phyloP scores from a whole-genome alignment of 2,113 vertebrate species.

The Hydrolagus affinis region DNA sequence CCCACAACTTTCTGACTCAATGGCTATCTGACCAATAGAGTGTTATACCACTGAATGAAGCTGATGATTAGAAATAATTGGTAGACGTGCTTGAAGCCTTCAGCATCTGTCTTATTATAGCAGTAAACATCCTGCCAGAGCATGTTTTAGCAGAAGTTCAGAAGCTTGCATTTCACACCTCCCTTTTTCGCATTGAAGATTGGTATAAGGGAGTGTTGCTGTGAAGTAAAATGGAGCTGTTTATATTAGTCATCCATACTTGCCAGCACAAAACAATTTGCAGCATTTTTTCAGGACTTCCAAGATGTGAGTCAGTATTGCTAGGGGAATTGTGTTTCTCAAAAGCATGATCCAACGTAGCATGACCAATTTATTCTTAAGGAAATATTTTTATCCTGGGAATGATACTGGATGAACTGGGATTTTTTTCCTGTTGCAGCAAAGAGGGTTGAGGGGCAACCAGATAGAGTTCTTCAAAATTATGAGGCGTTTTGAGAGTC shows the following conservation, averaged over 20 bases:
- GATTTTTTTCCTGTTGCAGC: no score
- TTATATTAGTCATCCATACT: conserved; percentile 22
- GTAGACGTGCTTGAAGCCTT: not conserved
- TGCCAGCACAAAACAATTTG: not conserved
- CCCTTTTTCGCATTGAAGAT: not conserved
- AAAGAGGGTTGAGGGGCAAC: no score
- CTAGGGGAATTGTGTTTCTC: not conserved
- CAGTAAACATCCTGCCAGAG: not conserved
- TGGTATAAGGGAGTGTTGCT: not conserved
- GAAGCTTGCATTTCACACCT: no score
- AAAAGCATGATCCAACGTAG: not conserved
- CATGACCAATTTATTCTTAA: no score
- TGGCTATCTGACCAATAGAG: no score
- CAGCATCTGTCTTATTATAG: not conserved
- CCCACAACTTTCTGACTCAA: no score
- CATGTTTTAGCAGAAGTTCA: not conserved
- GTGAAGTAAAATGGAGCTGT: not conserved
- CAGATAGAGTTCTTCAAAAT: no score
- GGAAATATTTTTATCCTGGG: no score
- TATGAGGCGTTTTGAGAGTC: no score
- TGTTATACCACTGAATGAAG: no score
- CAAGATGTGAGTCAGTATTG: conserved; percentile 11
- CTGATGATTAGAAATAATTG: not conserved
- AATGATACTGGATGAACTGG: no score
- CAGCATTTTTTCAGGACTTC: not conserved